Conservation (phyloP, 2,888 invertebrate genomes). For the Cyclophora punctaria region DNA sequence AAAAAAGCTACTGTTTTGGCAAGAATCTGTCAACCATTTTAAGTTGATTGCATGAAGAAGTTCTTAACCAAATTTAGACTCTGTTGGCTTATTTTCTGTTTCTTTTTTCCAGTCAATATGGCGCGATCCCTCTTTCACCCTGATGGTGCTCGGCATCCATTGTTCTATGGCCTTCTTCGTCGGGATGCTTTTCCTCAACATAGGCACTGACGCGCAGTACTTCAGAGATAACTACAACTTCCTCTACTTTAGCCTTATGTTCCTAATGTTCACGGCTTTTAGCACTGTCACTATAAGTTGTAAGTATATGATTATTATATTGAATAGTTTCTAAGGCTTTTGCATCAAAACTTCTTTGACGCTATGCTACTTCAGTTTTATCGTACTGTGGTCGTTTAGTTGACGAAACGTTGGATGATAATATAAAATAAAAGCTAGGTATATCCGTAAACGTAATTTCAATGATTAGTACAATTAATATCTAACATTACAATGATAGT, state of each 20-base stretch:
- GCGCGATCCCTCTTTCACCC: slow-evolving; percentile 83
- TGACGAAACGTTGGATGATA: too few relatives aligned
- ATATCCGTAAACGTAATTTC: too few relatives aligned
- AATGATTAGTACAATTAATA: too few relatives aligned
- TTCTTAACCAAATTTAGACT: not conserved
- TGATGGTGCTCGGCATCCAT: slow-evolving; percentile 86
- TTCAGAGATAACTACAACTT: slow-evolving; percentile 90
- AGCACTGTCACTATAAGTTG: slow-evolving; percentile 92
- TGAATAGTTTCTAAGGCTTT: too few relatives aligned
- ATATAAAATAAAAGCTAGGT: too few relatives aligned
- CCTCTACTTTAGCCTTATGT: slow-evolving; percentile 93
- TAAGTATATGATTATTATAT: slow-evolving; percentile 67
- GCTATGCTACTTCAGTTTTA: too few relatives aligned
- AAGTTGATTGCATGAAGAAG: not conserved
- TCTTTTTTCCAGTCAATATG: slow-evolving; percentile 66
- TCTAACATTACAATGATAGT: too few relatives aligned
- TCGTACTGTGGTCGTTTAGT: too few relatives aligned
- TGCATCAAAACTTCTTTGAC: too few relatives aligned
- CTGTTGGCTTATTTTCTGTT: not conserved
- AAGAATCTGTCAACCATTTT: too few relatives aligned
- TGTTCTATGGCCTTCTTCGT: slow-evolving; percentile 86
- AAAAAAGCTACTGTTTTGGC: not conserved
- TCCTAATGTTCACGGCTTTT: slow-evolving; percentile 95
- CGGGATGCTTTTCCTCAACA: slow-evolving; percentile 87
- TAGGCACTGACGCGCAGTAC: slow-evolving; percentile 90